These are phyloP conservation scores for Trogon surrucura DNA, from an alignment of 2,113 vertebrate species.

Conservation along the genomic window DNA sequence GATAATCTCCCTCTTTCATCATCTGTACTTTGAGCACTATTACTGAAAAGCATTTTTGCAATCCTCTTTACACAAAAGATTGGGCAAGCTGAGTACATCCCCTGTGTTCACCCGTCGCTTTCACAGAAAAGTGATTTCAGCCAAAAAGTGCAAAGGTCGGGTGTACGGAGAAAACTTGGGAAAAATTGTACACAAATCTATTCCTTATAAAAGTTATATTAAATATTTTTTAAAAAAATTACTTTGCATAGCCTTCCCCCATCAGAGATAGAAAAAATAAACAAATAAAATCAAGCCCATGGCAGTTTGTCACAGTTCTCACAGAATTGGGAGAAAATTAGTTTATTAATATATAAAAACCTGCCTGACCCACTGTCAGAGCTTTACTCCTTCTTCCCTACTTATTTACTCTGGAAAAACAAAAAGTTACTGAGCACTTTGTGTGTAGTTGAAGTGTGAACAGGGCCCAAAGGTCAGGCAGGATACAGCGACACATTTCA, in stretches of 20 bases:
- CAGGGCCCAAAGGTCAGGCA: background rate
- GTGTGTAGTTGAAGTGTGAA: background rate
- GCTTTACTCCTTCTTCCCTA: background rate
- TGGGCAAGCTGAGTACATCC: conserved; percentile 47
- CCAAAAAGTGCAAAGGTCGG: conserved; percentile 11
- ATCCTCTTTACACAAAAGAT: conserved; percentile 64
- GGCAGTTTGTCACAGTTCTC: background rate
- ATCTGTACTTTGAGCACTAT: conserved; percentile 63
- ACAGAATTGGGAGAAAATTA: background rate
- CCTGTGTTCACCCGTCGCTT: background rate
- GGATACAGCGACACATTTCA: background rate
- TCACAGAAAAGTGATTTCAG: conserved; percentile 10
- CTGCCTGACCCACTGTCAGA: background rate
- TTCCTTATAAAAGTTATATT: background rate
- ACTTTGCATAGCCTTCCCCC: background rate
- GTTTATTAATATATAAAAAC: background rate
- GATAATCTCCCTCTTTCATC: conserved; percentile 43
- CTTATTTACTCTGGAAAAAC: background rate
- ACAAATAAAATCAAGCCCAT: background rate
- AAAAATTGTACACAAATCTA: background rate
- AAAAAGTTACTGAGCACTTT: background rate
- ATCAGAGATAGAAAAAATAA: background rate
- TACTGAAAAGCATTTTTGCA: conserved; percentile 52
- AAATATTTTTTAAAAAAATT: background rate
- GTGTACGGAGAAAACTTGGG: background rate